Evolutionary conservation across 2,113 vertebrate species (phyloP), one percentile per base, ranked within the genome.

Genomic region (Aplodontia rufa): DNA sequence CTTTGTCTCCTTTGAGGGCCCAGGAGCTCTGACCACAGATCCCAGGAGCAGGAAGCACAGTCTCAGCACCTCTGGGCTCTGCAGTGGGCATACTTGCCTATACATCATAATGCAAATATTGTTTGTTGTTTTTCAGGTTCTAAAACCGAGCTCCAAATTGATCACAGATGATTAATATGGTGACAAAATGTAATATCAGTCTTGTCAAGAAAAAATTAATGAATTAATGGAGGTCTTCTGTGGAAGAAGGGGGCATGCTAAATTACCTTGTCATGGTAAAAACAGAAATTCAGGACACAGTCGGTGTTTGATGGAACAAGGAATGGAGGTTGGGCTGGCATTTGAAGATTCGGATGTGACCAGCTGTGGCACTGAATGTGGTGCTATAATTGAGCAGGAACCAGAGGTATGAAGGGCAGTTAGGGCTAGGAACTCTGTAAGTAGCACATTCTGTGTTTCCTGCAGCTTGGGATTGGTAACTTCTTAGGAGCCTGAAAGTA

Each of bases 71-170:
- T 0, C 55, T 26, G 20, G 30, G 26, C 13, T 51, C 55, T 47
- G 2, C 42, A 1, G 11, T 17, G 72, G 13, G 26, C 24, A 1
- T 7, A 0, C 12, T 42, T 17, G 32, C 75, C 14, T 14, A 37
- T 30, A 20, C 28, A 9, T n/a, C 6, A 3, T 1, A 45, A 37
- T 1, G 9, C 8, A 20, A 32, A 51, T 28, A 10, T 6, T 12
- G 0, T 55, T 28, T 35, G 40, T 8, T 64, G 53, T 8, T 89
- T 60, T 71, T 76, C 45, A 45, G 37, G 35, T 51, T 82, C 53
- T 26, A 84, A 91, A 85, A 82, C 53, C 53, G 86, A 88, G 16
- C 60, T 58, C 51, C 7, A 76, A 9, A 47, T 28, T 45, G 9
- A n/a, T 58, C 17, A 9, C 32, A 12, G 68, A 47, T 68, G 84